Evolutionary conservation across 2,888 invertebrate genomes (phyloP), one percentile per base, ranked within the genome.

Genomic region (Thecophora atra): DNA sequence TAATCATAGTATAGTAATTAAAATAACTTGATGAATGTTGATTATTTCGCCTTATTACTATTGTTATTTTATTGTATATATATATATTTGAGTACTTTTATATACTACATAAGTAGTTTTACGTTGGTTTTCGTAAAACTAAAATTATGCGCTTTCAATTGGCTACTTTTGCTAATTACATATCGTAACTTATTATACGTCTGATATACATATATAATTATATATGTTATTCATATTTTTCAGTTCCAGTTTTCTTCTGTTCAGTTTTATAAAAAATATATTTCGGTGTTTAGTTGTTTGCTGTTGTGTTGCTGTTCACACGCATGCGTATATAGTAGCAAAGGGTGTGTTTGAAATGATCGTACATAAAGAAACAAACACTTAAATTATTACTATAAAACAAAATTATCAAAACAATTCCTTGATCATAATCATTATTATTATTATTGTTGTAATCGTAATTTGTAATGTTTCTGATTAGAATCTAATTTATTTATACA

Each of bases 201-300:
- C n/a, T n/a, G n/a, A n/a, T n/a, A n/a, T n/a, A n/a, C n/a, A n/a
- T n/a, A n/a, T n/a, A n/a, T n/a, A n/a, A n/a, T n/a, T n/a, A n/a
- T 63, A 21, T 30, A 30, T 63, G 37, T 63, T 62, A 5, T 7
- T 62, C 8, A 15, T 26, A n/a, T 15, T 47, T 47, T 47, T 47
- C 13, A n/a, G 0, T 47, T n/a, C 17, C 17, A n/a, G 47, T 47
- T 3, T 47, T 28, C 17, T 58, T 11, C 13, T 70, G 42, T 56
- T 68, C 52, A 51, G 52, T 63, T 52, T 56, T 70, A 70, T n/a
- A 70, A 70, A 70, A 80, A n/a, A n/a, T n/a, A 80, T 81, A 81
- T 80, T 80, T 81, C 81, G 80, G 75, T 81, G 79, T 74, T 76
- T 78, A 75, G 67, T 74, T 75, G 42, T 26, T 15, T 28, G 11